These are phyloP conservation scores for Hymenochirus boettgeri DNA, from an alignment of 2,113 vertebrate species.

Conservation along the genomic window DNA sequence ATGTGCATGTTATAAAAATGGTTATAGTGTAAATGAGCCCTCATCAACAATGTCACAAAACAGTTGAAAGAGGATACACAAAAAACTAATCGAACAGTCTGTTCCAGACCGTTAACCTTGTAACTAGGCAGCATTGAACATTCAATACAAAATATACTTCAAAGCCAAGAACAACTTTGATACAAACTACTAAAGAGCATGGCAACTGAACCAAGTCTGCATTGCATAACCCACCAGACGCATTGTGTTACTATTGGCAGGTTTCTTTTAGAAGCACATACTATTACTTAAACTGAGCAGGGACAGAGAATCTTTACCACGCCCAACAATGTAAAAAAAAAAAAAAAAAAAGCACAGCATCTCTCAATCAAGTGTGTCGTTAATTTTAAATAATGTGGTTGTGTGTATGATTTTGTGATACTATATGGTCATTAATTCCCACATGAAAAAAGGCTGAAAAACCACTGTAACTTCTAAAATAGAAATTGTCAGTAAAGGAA, in stretches of 20 bases:
- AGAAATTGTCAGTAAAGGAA: too few relatives aligned
- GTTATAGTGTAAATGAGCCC: too few relatives aligned
- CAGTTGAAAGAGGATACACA: background rate
- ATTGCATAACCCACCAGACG: background rate
- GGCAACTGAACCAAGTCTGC: background rate
- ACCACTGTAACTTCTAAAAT: too few relatives aligned
- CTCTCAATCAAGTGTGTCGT: too few relatives aligned
- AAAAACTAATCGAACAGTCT: background rate
- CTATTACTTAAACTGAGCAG: background rate
- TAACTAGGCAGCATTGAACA: background rate
- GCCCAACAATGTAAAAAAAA: too few relatives aligned
- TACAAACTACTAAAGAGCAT: conserved; percentile 9
- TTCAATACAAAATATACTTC: background rate
- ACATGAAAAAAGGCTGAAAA: too few relatives aligned
- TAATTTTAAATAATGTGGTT: too few relatives aligned
- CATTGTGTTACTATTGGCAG: background rate
- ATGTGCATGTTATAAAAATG: too few relatives aligned
- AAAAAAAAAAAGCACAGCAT: too few relatives aligned
- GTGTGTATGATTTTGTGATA: too few relatives aligned
- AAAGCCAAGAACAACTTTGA: background rate
- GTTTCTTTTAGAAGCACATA: background rate
- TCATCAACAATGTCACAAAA: background rate
- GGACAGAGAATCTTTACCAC: too few relatives aligned
- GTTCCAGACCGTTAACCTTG: background rate
- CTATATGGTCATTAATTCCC: too few relatives aligned